Evolutionary conservation across 1,140 invertebrate species (phyloP), one percentile per base, ranked within the genome.

Genomic region (Sitobion miscanthi): DNA sequence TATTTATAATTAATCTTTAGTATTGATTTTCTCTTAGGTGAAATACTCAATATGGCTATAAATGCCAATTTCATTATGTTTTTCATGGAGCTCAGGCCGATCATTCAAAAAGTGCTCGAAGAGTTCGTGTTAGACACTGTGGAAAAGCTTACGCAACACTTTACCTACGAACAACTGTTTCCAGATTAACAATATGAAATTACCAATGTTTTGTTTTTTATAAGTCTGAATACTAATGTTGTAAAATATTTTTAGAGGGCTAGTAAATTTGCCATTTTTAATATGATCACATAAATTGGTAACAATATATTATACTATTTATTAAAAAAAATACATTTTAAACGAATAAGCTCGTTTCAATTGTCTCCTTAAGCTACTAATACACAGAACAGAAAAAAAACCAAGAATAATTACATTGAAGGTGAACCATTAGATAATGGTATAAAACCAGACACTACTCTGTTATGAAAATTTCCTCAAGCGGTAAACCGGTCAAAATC

Each of bases 41-140:
- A 96, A 4, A 95, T 96, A 23, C 95, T 97, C 0, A 97, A 97
- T 94, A 95, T 95, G 45, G 96, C 96, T 0, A 96, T 97, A n/a
- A 97, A 97, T 94, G 96, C 96, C 90, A 97, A 97, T 94, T 96
- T 96, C 93, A 95, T 95, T 88, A 94, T 95, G 0, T 96, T 97
- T 94, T 93, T 96, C 4, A 95, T 95, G 35, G 96, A 96, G 54
- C 94, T 96, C 5, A 95, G 96, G 94, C 97, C 97, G 0, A 94
- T 96, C 6, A 95, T 97, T 17, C 96, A 97, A 92, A 96, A 95
- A 90, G 96, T 96, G 0, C 95, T 97, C 0, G 95, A 96, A 0
- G 95, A 95, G 2, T 95, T 96, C 0, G 95, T 85, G 42, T 85
- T 86, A 25, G 85, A 86, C 45, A 47, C 85, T 25, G 85, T 97